Evolutionary conservation across 2,113 vertebrate species (phyloP), one percentile per base, ranked within the genome.

Genomic region (Apeltes quadracus): DNA sequence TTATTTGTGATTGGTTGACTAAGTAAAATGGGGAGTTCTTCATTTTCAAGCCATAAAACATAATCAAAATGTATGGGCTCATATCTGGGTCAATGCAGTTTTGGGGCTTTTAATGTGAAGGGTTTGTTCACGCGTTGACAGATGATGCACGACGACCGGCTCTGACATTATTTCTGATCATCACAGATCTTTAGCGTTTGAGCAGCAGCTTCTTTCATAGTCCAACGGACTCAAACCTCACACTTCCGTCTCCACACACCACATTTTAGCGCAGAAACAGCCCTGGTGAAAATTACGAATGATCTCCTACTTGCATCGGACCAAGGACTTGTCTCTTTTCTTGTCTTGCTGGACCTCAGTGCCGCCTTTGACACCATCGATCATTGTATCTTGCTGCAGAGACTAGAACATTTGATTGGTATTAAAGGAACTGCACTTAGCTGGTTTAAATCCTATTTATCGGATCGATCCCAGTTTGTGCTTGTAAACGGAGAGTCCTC

Each of bases 141-240:
- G 13, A 23, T 25, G 7, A 44, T 43, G 12, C 6, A 44, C 5
- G 27, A 36, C 62, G 5, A 14, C 23, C 54, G 22, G 36, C 25
- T n/a, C 5, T 32, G 18, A 14, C 7, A 34, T 64, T 12, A 66
- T 32, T 39, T 38, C 51, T 38, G n/a, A 51, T 1, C 27, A 32
- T 63, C 11, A 69, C 22, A 46, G 18, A n/a, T 62, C 22, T 6
- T 61, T 22, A 75, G 20, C 27, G 67, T 18, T 8, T 54, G 16
- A 53, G 43, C 55, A 27, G 39, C 29, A 41, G 56, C 50, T 58
- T 58, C 48, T 53, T 55, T 76, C 51, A 53, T 41, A n/a, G 25
- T 43, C 41, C 14, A 18, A n/a, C 20, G 6, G 34, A 57, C 23
- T 76, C 63, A 68, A 56, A 71, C 18, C 34, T 71, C 58, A 46